phyloP scores from a whole-genome alignment of 2,113 vertebrate species.

The Halichoeres trimaculatus region DNA sequence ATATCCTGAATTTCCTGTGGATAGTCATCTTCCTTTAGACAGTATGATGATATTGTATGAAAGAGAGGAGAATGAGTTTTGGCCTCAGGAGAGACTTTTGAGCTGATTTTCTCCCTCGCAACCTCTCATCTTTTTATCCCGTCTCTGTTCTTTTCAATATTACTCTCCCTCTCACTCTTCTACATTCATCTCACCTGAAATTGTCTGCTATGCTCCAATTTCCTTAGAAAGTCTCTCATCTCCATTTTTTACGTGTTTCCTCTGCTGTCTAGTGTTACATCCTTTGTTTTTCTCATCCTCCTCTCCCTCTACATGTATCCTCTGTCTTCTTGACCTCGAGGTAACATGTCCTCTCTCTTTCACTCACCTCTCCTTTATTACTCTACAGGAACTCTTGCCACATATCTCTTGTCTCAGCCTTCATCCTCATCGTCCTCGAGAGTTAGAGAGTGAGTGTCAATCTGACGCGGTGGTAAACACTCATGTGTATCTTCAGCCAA shows the following conservation, averaged over 20 bases:
- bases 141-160: slow-evolving; percentile 49
- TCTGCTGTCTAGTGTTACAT: slow-evolving; percentile 16
- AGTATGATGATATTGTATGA: slow-evolving; percentile 57
- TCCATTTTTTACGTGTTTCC: slow-evolving; percentile 18
- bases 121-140: slow-evolving; percentile 4
- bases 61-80: slow-evolving; percentile 55
- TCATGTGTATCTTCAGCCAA: slow-evolving; percentile 43
- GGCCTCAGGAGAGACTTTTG: slow-evolving; percentile 63
- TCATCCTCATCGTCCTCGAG: slow-evolving; percentile 5
- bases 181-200: slow-evolving; percentile 60
- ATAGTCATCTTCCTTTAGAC: slow-evolving; percentile 41
- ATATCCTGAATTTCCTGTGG: slow-evolving; percentile 49
- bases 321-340: background rate
- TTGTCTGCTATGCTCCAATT: slow-evolving; percentile 41
- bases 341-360: slow-evolving; percentile 2
- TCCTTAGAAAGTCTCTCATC: slow-evolving; percentile 33
- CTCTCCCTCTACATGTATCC: slow-evolving; percentile 14
- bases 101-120: slow-evolving; percentile 43
- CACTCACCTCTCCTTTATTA: slow-evolving; percentile 2
- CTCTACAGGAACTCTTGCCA: slow-evolving; percentile 7
- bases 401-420: slow-evolving; percentile 10
- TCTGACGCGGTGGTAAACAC: slow-evolving; percentile 22
- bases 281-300: background rate
- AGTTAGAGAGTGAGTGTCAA: slow-evolving; percentile 11
- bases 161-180: slow-evolving; percentile 46